Base-by-base conservation (phyloP, 2,113 vertebrate species). In the Phylloscopus trochilus region DNA sequence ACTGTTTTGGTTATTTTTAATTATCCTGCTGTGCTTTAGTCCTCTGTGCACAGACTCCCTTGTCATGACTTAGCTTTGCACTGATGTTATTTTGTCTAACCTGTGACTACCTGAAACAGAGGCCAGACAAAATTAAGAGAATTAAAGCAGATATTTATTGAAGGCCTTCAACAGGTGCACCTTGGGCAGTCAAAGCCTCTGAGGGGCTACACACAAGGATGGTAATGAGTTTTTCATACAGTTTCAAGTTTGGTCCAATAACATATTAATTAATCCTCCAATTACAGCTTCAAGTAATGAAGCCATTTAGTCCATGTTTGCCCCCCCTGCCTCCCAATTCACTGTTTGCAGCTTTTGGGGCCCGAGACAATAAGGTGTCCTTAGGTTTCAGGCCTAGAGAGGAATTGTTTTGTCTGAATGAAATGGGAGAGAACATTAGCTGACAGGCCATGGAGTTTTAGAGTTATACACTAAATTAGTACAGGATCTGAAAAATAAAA, bases 171-270 rank as follows among this genome's bases (percentile, higher is more conserved):
- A 4, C 7, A 27, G 16, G 13, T 27, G 11, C 35, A 51, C 10
- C 17, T 26, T n/a, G 35, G 22, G 30, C 23, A 52, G 13, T 21
- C 17, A 15, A 18, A 51, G 21, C 28, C 59, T 63, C 59, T 43
- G 75, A n/a, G 15, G 35, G 21, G 28, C 49, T 70, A 18, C 49
- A 41, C 21, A 28, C 3, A 4, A 53, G 28, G 20, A 39, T 2
- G 10, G 46, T 16, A 13, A 51, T 0, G 1, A 63, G 18, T 27
- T 63, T 28, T 43, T n/a, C 8, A 43, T 10, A 6, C 35, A 33
- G 13, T 7, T 52, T 4, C 15, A 52, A 28, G 6, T 78, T 43
- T 52, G 30, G 18, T 43, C 18, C 18, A 41, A 6, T n/a, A 17
- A 16, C 11, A 16, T 17, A 28, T 22, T 46, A 17, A 9, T 43